Evolutionary conservation across 1,140 invertebrate genomes (phyloP).

Genomic region (Orussus abietinus): DNA sequence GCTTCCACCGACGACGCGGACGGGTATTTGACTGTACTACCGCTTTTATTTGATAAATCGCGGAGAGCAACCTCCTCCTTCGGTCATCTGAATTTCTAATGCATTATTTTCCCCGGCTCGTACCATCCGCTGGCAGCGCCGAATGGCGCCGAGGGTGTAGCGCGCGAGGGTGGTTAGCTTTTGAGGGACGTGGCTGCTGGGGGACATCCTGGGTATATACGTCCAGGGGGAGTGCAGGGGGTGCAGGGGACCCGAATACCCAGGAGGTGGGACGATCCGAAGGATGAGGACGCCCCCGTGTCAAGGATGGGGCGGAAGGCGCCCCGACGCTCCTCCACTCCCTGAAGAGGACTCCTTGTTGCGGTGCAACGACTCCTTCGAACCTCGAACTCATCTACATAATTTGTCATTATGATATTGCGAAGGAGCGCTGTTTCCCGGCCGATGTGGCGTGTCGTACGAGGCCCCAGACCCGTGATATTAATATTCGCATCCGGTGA

Average conservation of each 20-base stretch:
- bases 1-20: conserved; percentile 43
- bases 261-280: too few species aligned
- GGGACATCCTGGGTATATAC: neutral
- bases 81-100: conserved; percentile 52
- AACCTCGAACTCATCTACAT: conserved; percentile 10
- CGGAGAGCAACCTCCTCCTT: conserved; percentile 24
- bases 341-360: too few species aligned
- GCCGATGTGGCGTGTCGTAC: neutral
- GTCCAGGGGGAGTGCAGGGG: neutral
- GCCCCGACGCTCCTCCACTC: neutral
- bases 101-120: conserved; percentile 36
- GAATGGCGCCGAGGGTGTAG: conserved; percentile 27
- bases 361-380: neutral
- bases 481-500: too few species aligned
- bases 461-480: too few species aligned
- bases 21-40: conserved; percentile 47
- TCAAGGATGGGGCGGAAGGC: too few species aligned
- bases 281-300: too few species aligned
- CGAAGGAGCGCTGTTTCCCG: neutral
- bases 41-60: conserved; percentile 51
- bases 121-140: conserved; percentile 21
- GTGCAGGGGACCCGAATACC: neutral
- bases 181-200: too few species aligned
- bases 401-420: conserved; percentile 13
- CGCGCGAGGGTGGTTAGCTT: neutral